phyloP scores from a whole-genome alignment of 2,888 invertebrate species.

The Buathra laborator region DNA sequence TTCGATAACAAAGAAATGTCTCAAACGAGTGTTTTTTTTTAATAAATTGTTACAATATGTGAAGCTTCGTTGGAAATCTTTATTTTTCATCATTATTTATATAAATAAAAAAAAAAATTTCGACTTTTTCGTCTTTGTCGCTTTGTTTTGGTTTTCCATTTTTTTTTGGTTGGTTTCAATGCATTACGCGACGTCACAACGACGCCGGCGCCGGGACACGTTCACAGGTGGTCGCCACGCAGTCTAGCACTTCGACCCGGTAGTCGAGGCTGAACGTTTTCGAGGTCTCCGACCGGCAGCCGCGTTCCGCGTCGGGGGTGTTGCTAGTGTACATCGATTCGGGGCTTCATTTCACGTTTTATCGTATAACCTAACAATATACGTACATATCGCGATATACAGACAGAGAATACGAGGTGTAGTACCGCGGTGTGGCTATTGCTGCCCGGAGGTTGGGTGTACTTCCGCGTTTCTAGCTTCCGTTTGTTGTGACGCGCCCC shows the following conservation, averaged over 20 bases:
- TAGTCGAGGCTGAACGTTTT: conserved; percentile 72
- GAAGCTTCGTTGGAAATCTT: not conserved
- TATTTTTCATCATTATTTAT: not conserved
- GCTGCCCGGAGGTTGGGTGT: conserved; percentile 48
- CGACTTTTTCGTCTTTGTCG: not conserved
- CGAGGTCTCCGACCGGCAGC: conserved; percentile 78
- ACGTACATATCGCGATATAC: conserved; percentile 17
- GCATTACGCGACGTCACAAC: conserved; percentile 47
- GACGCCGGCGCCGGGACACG: conserved; percentile 81
- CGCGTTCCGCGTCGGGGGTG: conserved; percentile 60
- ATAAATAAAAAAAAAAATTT: not conserved
- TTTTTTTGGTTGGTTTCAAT: conserved; percentile 23
- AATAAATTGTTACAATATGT: not conserved
- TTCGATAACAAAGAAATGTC: not conserved
- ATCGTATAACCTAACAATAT: not conserved
- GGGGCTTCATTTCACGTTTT: not conserved
- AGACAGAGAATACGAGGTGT: not conserved
- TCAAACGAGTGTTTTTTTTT: not conserved
- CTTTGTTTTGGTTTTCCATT: too few species aligned
- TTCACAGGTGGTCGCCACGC: conserved; percentile 84
- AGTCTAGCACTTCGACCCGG: conserved; percentile 80
- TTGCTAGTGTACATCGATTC: conserved; percentile 59
- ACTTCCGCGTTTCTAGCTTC: conserved; percentile 73
- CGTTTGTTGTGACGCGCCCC: conserved; percentile 79
- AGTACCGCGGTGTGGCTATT: not conserved